Percentiles rank a stretch among this genome's conserved stretches.
phyloP scores from a whole-genome alignment of 2,113 vertebrate genomes.

The zebrafish (Danio rerio) region DNA sequence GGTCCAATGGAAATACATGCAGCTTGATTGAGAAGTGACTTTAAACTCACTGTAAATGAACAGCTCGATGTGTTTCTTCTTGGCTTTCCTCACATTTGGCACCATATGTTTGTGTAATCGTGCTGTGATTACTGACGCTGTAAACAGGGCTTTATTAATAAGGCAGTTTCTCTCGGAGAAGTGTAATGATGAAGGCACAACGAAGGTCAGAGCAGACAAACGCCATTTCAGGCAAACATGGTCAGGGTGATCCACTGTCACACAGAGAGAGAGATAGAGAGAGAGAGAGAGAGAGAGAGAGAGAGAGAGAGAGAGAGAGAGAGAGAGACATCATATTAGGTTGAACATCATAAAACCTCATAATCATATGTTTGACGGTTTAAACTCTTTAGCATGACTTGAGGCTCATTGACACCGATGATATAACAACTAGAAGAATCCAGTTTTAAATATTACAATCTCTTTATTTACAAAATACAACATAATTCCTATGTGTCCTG shows the following conservation, averaged over 20 bases:
- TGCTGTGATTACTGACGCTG: background rate
- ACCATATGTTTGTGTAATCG: background rate
- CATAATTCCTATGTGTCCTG: too few relatives aligned
- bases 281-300: too few relatives aligned
- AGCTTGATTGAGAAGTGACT: background rate
- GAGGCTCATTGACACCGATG: too few relatives aligned
- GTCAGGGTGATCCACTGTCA: constrained; percentile 80
- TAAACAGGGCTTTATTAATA: background rate
- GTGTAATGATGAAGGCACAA: constrained; percentile 18
- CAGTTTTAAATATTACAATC: too few relatives aligned
- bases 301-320: too few relatives aligned
- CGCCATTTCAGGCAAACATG: constrained; percentile 77
- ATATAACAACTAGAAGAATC: too few relatives aligned
- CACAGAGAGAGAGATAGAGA: too few relatives aligned
- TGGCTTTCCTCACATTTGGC: background rate
- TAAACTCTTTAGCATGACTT: too few relatives aligned
- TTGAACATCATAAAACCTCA: too few relatives aligned
- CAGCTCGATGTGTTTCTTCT: background rate
- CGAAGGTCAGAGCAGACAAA: background rate
- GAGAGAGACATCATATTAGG: too few relatives aligned
- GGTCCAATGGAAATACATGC: background rate
- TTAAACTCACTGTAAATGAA: background rate
- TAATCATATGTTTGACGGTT: too few relatives aligned
- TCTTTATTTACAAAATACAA: too few relatives aligned
- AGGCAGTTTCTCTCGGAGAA: background rate